phyloP scores from a whole-genome alignment of 1,140 invertebrate species.

The Drosophila pseudoananassae region DNA sequence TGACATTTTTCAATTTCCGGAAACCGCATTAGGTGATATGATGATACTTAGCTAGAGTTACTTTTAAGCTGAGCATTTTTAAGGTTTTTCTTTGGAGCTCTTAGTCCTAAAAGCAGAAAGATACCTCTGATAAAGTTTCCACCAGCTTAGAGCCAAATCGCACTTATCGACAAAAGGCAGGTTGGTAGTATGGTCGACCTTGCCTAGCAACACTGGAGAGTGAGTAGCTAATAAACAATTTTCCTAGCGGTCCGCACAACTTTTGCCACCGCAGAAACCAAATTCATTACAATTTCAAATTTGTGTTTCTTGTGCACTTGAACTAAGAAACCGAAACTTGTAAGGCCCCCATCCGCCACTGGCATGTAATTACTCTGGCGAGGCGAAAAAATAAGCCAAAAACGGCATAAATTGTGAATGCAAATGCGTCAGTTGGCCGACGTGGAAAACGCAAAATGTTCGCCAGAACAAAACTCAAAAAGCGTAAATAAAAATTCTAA shows the following conservation, averaged over 20 bases:
- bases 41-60: too few relatives aligned
- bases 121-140: neutral
- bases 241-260: constrained; percentile 42
- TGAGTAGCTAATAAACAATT: constrained; percentile 60
- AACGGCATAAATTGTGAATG: constrained; percentile 63
- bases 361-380: constrained; percentile 50
- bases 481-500: constrained; percentile 38
- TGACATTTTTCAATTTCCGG: too few relatives aligned
- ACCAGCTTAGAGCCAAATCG: neutral
- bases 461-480: constrained; percentile 15
- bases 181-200: constrained; percentile 3
- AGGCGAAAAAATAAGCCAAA: constrained; percentile 22
- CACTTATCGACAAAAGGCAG: neutral
- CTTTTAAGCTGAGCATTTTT: too few relatives aligned
- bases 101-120: neutral
- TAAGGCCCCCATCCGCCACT: constrained; percentile 34
- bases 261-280: constrained; percentile 51
- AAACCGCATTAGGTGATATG: too few relatives aligned
- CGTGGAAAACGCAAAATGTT: constrained; percentile 31
- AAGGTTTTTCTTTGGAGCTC: too few relatives aligned
- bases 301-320: constrained; percentile 51
- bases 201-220: constrained; percentile 3
- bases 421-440: constrained; percentile 42
- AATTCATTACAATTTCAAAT: constrained; percentile 71
- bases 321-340: constrained; percentile 42